Evolutionary conservation across 2,113 vertebrate species (phyloP).

Genomic region (Helogale parvula): DNA sequence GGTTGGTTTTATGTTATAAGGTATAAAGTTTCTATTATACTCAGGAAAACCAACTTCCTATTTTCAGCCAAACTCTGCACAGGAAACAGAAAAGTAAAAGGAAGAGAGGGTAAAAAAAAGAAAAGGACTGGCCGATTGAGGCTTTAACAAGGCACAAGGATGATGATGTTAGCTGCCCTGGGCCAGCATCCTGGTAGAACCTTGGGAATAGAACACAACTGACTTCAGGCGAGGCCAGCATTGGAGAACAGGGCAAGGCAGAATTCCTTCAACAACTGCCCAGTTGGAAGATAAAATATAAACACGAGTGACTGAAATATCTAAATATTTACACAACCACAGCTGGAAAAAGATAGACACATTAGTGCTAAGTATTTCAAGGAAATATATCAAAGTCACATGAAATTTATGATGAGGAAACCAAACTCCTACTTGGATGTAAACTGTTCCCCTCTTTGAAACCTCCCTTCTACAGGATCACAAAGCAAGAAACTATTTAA

Average conservation of each 20-base stretch:
- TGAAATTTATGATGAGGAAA: slow-evolving; percentile 66
- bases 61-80: neutral
- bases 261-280: slow-evolving; percentile 65
- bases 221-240: neutral
- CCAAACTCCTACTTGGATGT: slow-evolving; percentile 50
- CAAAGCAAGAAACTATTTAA: neutral
- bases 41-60: neutral
- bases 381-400: slow-evolving; percentile 75
- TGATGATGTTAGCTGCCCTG: neutral
- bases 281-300: slow-evolving; percentile 68
- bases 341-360: slow-evolving; percentile 78
- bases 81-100: neutral
- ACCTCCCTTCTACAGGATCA: slow-evolving; percentile 40
- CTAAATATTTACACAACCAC: slow-evolving; percentile 79
- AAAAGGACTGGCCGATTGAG: neutral
- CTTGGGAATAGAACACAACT: neutral
- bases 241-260: neutral
- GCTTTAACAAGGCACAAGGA: neutral
- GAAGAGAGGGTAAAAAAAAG: neutral
- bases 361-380: slow-evolving; percentile 79
- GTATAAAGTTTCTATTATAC: neutral
- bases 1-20: neutral
- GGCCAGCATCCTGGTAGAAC: neutral
- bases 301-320: slow-evolving; percentile 67
- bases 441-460: slow-evolving; percentile 9